These are phyloP conservation scores for Donacobius atricapilla DNA, from an alignment of 2,113 vertebrate genomes.

Conservation along the genomic window DNA sequence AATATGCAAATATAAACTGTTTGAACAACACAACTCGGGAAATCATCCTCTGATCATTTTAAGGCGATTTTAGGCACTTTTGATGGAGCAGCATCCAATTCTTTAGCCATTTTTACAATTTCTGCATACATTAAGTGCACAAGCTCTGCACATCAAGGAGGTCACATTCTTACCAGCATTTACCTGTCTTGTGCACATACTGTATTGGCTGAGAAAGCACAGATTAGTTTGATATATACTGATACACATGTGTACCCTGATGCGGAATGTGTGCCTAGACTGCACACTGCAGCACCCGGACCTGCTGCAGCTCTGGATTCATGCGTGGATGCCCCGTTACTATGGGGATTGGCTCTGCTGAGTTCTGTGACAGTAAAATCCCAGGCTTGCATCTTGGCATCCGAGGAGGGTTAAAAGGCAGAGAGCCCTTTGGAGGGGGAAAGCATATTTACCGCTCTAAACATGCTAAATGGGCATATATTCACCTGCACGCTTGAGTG, in stretches of 20 bases:
- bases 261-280: neutral
- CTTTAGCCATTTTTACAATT: neutral
- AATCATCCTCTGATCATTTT: constrained; percentile 14
- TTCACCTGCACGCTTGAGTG: neutral
- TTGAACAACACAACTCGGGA: neutral
- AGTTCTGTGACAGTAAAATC: neutral
- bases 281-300: neutral
- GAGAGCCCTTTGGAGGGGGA: neutral
- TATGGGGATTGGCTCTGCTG: constrained; percentile 3
- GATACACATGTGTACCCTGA: neutral
- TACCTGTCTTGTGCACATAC: neutral
- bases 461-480: constrained; percentile 11
- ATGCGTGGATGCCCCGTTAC: neutral
- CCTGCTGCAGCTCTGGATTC: neutral
- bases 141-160: neutral
- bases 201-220: neutral
- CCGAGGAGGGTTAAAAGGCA: constrained; percentile 36
- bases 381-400: neutral
- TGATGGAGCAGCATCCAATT: neutral
- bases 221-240: neutral
- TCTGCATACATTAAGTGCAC: fast-evolving
- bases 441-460: neutral
- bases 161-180: neutral
- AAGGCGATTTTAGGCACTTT: neutral
- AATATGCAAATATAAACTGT: constrained; percentile 3